phyloP scores from a whole-genome alignment of 2,888 invertebrate genomes.

The Troides helena region DNA sequence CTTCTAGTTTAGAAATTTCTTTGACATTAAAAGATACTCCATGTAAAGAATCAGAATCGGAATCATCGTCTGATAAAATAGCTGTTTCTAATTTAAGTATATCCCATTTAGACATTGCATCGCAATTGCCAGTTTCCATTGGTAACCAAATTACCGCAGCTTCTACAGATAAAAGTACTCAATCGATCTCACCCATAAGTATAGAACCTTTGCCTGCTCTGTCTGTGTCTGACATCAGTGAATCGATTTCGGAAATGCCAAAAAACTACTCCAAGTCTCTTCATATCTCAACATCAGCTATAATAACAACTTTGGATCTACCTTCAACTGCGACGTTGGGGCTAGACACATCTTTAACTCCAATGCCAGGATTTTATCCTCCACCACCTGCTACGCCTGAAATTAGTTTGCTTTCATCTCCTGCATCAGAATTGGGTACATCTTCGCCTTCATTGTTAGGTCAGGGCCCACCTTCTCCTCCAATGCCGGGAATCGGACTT shows the following conservation, averaged over 20 bases:
- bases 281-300: not conserved
- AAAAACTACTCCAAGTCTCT: not conserved
- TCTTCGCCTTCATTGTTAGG: conserved; percentile 41
- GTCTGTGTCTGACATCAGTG: conserved; percentile 36
- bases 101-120: conserved; percentile 25
- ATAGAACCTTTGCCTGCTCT: conserved; percentile 48
- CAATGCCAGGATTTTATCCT: conserved; percentile 54
- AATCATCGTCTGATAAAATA: not conserved
- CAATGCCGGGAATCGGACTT: conserved; percentile 53
- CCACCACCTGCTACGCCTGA: conserved; percentile 47
- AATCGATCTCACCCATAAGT: conserved; percentile 41
- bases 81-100: not conserved
- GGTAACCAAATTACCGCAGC: conserved; percentile 40
- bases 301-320: not conserved
- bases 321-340: conserved; percentile 48
- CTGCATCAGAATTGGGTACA: conserved; percentile 51
- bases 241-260: not conserved
- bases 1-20: conserved; percentile 2
- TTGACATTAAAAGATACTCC: not conserved
- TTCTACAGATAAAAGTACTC: conserved; percentile 1
- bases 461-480: conserved; percentile 54
- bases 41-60: conserved; percentile 40
- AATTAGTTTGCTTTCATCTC: conserved; percentile 54
- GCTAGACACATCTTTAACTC: conserved; percentile 51
- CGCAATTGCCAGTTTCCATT: conserved; percentile 56